Conservation (phyloP, 2,888 invertebrate species). For the Escarpia spicata region DNA sequence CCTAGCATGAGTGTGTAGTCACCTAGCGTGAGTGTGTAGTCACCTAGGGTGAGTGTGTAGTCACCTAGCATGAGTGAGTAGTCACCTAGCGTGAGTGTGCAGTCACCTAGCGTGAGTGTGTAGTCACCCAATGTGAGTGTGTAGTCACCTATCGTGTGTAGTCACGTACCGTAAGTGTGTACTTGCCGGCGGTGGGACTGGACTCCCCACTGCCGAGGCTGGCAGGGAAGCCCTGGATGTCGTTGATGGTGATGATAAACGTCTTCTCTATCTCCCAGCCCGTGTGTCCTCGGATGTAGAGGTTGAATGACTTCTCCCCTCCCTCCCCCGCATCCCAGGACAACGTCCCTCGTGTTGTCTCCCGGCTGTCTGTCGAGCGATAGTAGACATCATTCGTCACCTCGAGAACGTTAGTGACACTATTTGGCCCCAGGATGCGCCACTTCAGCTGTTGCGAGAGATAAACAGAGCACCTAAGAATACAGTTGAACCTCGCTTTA, state of each 20-base stretch:
- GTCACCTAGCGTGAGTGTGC: no score
- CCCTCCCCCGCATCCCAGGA: constrained; percentile 54
- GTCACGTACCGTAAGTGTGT: constrained; percentile 46
- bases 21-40: no score
- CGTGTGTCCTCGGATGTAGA: constrained; percentile 24
- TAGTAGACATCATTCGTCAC: constrained; percentile 55
- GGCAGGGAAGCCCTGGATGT: constrained; percentile 50
- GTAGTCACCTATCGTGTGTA: no score
- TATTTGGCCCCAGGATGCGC: constrained; percentile 62
- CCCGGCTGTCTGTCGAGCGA: constrained; percentile 41
- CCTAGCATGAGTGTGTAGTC: no score
- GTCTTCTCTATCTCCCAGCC: constrained; percentile 60
- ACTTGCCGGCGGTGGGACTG: constrained; percentile 44
- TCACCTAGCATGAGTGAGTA: no score
- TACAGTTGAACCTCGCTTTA: background rate
- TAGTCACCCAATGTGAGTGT: no score
- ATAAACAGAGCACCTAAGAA: background rate
- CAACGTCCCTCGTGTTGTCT: constrained; percentile 53
- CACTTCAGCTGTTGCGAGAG: constrained; percentile 52
- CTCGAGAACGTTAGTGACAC: constrained; percentile 48
- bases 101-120: no score
- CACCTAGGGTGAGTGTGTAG: no score
- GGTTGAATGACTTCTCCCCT: constrained; percentile 41
- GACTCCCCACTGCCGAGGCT: constrained; percentile 54
- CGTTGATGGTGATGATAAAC: constrained; percentile 54